A percentile compares a stretch with the other conserved stretches of the same genome.
Evolutionary conservation across 2,888 invertebrate species (phyloP).

Genomic region (Drosophila robusta): DNA sequence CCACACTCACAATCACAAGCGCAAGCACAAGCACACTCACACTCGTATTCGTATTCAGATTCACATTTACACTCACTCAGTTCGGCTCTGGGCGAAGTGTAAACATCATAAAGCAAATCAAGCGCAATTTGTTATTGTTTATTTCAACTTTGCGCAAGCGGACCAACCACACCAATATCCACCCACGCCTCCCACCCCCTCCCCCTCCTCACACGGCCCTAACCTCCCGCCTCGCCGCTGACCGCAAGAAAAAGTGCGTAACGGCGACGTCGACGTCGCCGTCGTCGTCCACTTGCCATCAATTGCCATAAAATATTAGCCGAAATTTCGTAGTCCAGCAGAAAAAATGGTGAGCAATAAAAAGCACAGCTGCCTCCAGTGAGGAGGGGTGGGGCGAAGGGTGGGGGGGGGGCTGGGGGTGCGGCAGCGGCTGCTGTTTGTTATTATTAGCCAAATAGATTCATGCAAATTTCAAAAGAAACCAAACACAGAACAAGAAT

Average conservation of each 20-base stretch:
- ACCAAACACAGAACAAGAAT: slow-evolving; percentile 71
- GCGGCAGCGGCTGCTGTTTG: slow-evolving; percentile 53
- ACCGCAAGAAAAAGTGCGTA: slow-evolving; percentile 59
- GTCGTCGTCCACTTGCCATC: slow-evolving; percentile 63
- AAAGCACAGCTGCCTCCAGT: slow-evolving; percentile 60
- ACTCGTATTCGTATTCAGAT: slow-evolving; percentile 24
- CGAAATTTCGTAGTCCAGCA: slow-evolving; percentile 55
- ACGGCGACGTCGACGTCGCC: slow-evolving; percentile 43
- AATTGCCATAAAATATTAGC: slow-evolving; percentile 73
- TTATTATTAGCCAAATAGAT: slow-evolving; percentile 68
- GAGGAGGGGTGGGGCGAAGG: not conserved
- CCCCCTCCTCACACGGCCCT: not conserved
- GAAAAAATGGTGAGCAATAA: slow-evolving; percentile 53
- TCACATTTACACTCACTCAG: slow-evolving; percentile 15
- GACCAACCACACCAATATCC: slow-evolving; percentile 26
- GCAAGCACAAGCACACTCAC: slow-evolving; percentile 23
- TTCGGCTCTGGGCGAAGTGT: slow-evolving; percentile 51
- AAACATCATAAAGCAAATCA: slow-evolving; percentile 78
- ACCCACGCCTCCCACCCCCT: not conserved
- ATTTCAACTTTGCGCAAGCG: slow-evolving; percentile 76
- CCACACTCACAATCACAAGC: slow-evolving; percentile 22
- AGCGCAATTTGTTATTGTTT: slow-evolving; percentile 80
- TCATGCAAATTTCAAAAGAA: slow-evolving; percentile 74
- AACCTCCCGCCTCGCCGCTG: slow-evolving; percentile 21
- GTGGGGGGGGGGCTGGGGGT: not conserved